Evolutionary conservation across 2,113 vertebrate genomes (phyloP).

Genomic region (Gymnogyps californianus): DNA sequence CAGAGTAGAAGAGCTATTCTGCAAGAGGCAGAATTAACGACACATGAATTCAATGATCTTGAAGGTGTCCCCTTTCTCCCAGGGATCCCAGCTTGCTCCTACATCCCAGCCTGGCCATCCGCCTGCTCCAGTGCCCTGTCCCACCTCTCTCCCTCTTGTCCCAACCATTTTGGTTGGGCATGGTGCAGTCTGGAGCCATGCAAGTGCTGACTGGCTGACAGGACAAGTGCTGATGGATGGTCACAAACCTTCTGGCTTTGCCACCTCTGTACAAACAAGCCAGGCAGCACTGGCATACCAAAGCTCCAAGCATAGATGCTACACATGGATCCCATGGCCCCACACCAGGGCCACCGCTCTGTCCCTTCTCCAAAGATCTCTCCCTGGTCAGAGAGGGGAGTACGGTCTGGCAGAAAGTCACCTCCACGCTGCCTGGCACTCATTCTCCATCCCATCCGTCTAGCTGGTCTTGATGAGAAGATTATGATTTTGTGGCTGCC

Average conservation of each 20-base stretch:
- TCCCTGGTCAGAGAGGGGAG: neutral
- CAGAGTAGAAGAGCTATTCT: neutral
- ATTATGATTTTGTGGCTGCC: neutral
- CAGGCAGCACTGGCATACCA: too few relatives aligned
- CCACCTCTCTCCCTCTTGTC: neutral
- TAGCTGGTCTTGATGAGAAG: neutral
- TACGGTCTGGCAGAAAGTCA: neutral
- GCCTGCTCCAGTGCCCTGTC: neutral
- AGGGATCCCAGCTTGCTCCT: neutral
- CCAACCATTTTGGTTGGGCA: neutral
- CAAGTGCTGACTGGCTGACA: neutral
- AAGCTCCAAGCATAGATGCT: neutral
- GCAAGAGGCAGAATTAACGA: neutral
- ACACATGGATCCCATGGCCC: neutral
- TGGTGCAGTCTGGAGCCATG: neutral
- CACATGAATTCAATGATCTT: neutral
- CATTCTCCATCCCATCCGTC: neutral
- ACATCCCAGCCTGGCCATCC: neutral
- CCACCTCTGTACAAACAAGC: neutral
- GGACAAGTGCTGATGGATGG: neutral
- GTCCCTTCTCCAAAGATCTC: neutral
- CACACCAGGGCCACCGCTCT: neutral
- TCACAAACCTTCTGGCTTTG: neutral
- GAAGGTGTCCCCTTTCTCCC: neutral
- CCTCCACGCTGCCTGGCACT: neutral